Base-by-base conservation (phyloP, 2,797 vertebrate genomes). In the Sardinella longiceps region DNA sequence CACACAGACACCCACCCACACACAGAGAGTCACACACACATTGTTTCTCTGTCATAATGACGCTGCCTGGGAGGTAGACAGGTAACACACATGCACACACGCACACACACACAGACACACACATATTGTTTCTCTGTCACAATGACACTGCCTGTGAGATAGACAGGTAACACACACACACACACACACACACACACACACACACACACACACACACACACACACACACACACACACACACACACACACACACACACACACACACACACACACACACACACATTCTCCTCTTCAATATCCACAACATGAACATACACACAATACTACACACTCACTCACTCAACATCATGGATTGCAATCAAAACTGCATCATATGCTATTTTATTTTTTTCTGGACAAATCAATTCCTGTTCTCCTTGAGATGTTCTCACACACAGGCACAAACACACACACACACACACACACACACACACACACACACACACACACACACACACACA, bases 101-200 rank as follows among this genome's bases (percentile, higher is more conserved):
- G 28, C n/a, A 63, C 95, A n/a, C n/a, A n/a, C n/a, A n/a, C n/a
- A n/a, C n/a, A n/a, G n/a, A n/a, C n/a, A n/a, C n/a, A n/a, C n/a
- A n/a, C n/a, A n/a, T n/a, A n/a, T n/a, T n/a, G n/a, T 28, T 15
- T 12, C 48, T 51, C 48, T 51, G 2, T 15, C n/a, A 9, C n/a
- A n/a, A n/a, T n/a, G n/a, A n/a, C n/a, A n/a, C n/a, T n/a, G n/a
- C n/a, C n/a, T n/a, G n/a, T n/a, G n/a, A n/a, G n/a, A n/a, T n/a
- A n/a, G 94, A 80, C 95, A 97, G 90, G 45, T 46, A 46, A 50
- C 63, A 66, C 28, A 30, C 63, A 30, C 63, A 66, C 63, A 33
- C 63, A 33, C 37, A 0, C 58, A 25, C 39, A 39, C 7, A 5
- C n/a, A 10, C 4, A 63, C 11, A 50, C 25, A 50, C 81, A 28